Evolutionary conservation across 2,113 vertebrate genomes (phyloP), one percentile per base, ranked within the genome.

Genomic region (Hippocampus zosterae): DNA sequence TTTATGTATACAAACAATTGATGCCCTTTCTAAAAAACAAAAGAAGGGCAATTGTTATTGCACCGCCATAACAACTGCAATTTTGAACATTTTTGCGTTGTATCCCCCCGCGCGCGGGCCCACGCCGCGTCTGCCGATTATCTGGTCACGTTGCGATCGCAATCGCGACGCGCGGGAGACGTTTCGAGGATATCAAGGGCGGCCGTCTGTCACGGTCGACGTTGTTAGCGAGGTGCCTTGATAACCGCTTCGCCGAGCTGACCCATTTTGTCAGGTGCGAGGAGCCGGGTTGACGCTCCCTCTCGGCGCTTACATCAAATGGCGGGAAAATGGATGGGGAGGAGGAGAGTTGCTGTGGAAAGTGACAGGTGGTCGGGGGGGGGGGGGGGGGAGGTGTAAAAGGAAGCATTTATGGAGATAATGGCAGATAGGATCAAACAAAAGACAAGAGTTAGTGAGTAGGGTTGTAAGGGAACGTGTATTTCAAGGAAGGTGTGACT

Each of bases 251-350:
- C 83, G 74, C 72, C 73, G 65, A 70, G 74, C 68, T 76, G 84
- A 85, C 78, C 89, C 82, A 85, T 82, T 91, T 88, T 82, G 78
- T 86, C 79, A 76, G 73, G 23, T 41, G 73, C 75, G 71, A 66
- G 81, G 81, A 83, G 42, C 40, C 42, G 81, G 62, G 76, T 42
- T 67, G 78, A 71, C 65, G 65, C 23, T 56, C 23, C 77, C 78
- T 78, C 62, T 42, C 61, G 72, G 81, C 61, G 78, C 67, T 79
- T 80, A 80, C 52, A 80, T 82, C 78, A 81, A 68, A 75, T 46
- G 44, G 42, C 37, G 57, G 74, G 68, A 80, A 68, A 12, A 65
- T 59, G 50, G 8, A 8, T 5, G 46, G 46, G 19, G 23, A 76
- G 40, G 10, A 42, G 1, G 42, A 57, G 46, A 68, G 46, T 69